Evolutionary conservation across 2,797 vertebrate species (phyloP).

Genomic region (Channa striata): DNA sequence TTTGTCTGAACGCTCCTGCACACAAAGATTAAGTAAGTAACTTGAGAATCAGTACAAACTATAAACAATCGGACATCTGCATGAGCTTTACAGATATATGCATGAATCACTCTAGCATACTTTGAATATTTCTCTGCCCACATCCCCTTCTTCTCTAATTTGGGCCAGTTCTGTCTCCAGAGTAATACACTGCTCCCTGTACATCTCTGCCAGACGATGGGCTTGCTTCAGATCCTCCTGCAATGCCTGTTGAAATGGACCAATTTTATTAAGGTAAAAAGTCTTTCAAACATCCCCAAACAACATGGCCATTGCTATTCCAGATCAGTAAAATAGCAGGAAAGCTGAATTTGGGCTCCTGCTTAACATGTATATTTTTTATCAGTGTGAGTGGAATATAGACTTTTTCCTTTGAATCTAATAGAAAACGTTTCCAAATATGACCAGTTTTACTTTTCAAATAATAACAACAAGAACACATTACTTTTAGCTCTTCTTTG

Average conservation of each 20-base stretch:
- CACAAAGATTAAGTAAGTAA: not conserved
- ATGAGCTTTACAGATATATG: not conserved
- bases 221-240: constrained; percentile 91
- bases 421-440: not conserved
- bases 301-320: not conserved
- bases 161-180: constrained; percentile 92
- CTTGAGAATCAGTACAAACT: rapidly evolving
- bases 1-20: constrained; percentile 92
- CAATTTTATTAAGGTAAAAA: no score
- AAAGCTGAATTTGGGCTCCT: no score
- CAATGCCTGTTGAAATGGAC: constrained; percentile 77
- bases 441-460: no score
- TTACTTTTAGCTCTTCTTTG: constrained; percentile 89
- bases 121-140: constrained; percentile 92
- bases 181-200: constrained; percentile 92
- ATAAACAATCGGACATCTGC: not conserved
- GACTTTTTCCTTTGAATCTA: no score
- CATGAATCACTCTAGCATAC: constrained; percentile 66
- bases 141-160: constrained; percentile 91
- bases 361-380: not conserved
- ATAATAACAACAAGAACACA: no score
- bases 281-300: not conserved
- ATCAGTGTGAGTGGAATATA: no score
- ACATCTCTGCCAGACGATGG: constrained; percentile 91
- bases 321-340: not conserved